Percentiles rank a stretch among this genome's conserved stretches.
Evolutionary conservation across 2,797 vertebrate genomes (phyloP).

Genomic region (Malurus splendens): DNA sequence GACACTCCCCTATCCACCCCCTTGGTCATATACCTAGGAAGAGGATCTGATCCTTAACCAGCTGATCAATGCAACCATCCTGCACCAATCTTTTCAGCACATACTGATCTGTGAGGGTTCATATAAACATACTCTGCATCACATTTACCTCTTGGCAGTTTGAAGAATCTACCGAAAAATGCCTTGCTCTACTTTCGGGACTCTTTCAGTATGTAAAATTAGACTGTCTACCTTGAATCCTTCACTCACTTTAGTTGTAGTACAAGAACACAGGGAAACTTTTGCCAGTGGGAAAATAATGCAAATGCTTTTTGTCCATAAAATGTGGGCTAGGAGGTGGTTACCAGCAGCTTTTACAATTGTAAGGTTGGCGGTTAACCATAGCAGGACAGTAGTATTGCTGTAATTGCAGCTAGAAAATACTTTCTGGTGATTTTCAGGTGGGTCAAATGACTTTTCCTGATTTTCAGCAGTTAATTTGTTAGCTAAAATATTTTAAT

Average conservation of each 20-base stretch:
- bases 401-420: neutral
- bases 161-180: neutral
- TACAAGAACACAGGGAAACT: neutral
- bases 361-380: neutral
- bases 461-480: neutral
- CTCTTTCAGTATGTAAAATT: conserved; percentile 18
- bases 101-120: neutral
- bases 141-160: conserved; percentile 10
- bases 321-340: neutral
- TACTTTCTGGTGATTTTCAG: neutral
- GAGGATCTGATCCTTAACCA: neutral
- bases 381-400: neutral
- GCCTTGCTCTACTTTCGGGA: conserved; percentile 1
- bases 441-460: neutral
- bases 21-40: neutral
- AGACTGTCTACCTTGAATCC: conserved; percentile 25
- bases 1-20: neutral
- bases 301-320: conserved; percentile 2
- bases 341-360: neutral
- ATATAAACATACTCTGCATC: neutral
- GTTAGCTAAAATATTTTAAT: neutral
- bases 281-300: conserved; percentile 30
- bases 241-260: conserved; percentile 29
- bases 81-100: neutral
- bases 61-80: neutral